Evolutionary conservation across 37 sponge, comb jelly and placozoan genomes (phyloP), one percentile per base, ranked within the genome.

Genomic region (Haliclona indistincta): DNA sequence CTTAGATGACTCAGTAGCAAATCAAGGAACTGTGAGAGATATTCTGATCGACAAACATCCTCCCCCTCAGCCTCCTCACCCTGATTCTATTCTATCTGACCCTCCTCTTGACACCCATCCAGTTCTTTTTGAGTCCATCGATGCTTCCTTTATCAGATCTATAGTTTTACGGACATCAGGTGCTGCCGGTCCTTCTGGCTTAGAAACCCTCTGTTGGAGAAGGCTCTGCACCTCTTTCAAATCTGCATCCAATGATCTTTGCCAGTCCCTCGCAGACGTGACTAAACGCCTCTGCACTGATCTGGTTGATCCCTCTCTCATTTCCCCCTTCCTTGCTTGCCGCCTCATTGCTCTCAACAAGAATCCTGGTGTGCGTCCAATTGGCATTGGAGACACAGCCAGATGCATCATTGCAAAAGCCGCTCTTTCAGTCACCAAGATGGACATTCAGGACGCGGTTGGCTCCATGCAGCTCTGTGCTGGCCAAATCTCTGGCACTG

Each of bases 311-410:
- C 84, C 84, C 28, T 8, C 23, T 3, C 17, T 41, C 35, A 38
- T 80, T 15, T 36, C 73, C 11, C 74, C 76, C 15, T 58, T 84
- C 30, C 56, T 68, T 20, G 72, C 89, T 8, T 78, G 79, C 54
- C 51, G 80, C 17, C 69, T 83, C 23, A 83, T 88, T 37, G 73
- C 89, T 23, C 64, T 83, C 23, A 70, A 88, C 80, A 88, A 83
- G 68, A 42, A 35, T 51, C 89, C 84, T 40, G 77, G 81, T 20
- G 65, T 80, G 2, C 39, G 81, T 28, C 84, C 79, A 23, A 83
- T 88, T 38, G 80, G 71, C 13, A 47, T 83, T 30, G 79, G 83
- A 23, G 84, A 83, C 38, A 73, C 75, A 4, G 55, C 38, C 30
- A 28, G 80, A 17, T 22, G 76, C 22, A 73, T 88, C 60, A 77